Evolutionary conservation across 2,888 invertebrate genomes (phyloP).

Genomic region (Tetranychus truncatus): DNA sequence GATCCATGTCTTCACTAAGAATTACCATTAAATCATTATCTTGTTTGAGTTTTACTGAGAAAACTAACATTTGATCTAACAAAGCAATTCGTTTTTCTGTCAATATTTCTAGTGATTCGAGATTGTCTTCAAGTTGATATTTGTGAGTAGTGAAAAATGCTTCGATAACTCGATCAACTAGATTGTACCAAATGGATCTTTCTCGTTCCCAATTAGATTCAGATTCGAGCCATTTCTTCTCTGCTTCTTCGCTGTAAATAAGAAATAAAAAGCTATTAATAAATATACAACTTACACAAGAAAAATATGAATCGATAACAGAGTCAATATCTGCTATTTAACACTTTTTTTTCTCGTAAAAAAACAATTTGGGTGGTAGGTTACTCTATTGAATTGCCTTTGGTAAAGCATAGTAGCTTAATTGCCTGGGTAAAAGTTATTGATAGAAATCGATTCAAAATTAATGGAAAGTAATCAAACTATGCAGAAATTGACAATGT

Average conservation of each 20-base stretch:
- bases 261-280: too few species aligned
- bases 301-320: too few species aligned
- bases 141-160: conserved; percentile 6
- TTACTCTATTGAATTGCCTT: too few species aligned
- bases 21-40: background rate
- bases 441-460: too few species aligned
- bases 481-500: too few species aligned
- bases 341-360: too few species aligned
- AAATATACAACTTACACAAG: too few species aligned
- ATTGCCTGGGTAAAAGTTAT: too few species aligned
- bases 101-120: background rate
- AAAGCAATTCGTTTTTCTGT: background rate
- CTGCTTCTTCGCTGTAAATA: conserved; percentile 12
- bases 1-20: background rate
- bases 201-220: conserved; percentile 10
- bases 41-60: conserved; percentile 1
- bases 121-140: conserved; percentile 7
- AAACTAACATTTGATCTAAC: conserved; percentile 9
- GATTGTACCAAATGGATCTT: conserved; percentile 13
- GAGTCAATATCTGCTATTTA: too few species aligned
- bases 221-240: conserved; percentile 7
- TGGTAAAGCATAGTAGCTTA: too few species aligned
- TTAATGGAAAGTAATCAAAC: too few species aligned
- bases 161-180: conserved; percentile 10
- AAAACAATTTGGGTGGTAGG: too few species aligned